phyloP scores from a whole-genome alignment of 2,113 vertebrate species.

The Mystacornis crossleyi region DNA sequence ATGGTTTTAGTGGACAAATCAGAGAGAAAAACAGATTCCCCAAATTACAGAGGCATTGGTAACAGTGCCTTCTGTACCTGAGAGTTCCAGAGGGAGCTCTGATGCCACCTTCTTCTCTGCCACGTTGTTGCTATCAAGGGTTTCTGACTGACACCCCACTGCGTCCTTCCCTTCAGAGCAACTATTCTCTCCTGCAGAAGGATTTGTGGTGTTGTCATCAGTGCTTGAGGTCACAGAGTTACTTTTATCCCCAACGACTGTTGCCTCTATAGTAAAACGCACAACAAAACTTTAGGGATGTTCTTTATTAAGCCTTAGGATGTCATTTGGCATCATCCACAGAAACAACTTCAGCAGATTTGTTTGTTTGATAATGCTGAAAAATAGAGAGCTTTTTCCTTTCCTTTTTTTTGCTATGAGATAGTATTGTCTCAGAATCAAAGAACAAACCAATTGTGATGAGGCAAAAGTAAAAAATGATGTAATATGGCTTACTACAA shows the following conservation, averaged over 20 bases:
- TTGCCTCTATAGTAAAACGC: slow-evolving; percentile 81
- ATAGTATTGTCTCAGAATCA: background rate
- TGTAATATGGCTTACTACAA: background rate
- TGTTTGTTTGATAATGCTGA: background rate
- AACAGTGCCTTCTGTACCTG: slow-evolving; percentile 85
- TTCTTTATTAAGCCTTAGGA: slow-evolving; percentile 56
- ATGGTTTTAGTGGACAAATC: slow-evolving; percentile 64
- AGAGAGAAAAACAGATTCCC: slow-evolving; percentile 67
- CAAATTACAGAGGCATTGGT: slow-evolving; percentile 77
- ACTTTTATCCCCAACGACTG: slow-evolving; percentile 82
- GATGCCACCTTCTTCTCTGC: slow-evolving; percentile 79
- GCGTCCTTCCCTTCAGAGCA: slow-evolving; percentile 83
- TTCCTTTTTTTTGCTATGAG: background rate
- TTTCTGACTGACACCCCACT: slow-evolving; percentile 73
- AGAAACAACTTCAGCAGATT: slow-evolving; percentile 44
- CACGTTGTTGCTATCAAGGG: slow-evolving; percentile 75
- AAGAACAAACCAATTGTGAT: background rate
- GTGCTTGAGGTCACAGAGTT: slow-evolving; percentile 75
- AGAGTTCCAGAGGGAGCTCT: slow-evolving; percentile 76
- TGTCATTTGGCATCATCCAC: slow-evolving; percentile 28
- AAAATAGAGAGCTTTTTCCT: background rate
- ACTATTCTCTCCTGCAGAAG: slow-evolving; percentile 79
- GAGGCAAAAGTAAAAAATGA: background rate
- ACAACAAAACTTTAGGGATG: slow-evolving; percentile 80
- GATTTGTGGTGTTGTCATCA: slow-evolving; percentile 77